Evolutionary conservation across 2,113 vertebrate genomes (phyloP), one percentile per base, ranked within the genome.

Genomic region (Butastur rufipennis): DNA sequence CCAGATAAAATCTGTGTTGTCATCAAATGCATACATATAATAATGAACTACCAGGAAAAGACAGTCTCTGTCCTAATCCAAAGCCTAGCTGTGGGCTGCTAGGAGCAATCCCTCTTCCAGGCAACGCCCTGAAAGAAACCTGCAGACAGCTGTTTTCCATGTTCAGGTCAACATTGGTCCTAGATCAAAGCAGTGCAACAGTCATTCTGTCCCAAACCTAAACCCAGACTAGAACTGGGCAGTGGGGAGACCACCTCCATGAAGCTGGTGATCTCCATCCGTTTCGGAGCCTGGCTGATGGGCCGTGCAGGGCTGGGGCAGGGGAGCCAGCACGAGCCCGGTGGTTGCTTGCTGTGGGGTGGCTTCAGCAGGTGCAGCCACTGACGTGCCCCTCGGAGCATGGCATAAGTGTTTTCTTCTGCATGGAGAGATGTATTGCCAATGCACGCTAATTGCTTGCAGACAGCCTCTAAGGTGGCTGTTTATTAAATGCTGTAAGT

Each of bases 301-400:
- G 1, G 34, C 53, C 0, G 3, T 17, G 15, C 10, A 3, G 15
- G 13, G 7, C 29, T 10, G 43, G 43, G 47, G 7, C 47, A 31
- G 31, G 45, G 75, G 52, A 71, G 32, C 10, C 42, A 32, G 36
- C 0, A 0, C 7, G 18, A 55, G 43, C 42, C 47, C 32, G 55
- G 42, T 0, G 1, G 9, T 13, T 40, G 43, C 63, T 16, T 10
- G 17, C 50, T 1, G 0, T 17, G 78, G 42, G 59, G 25, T 2
- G 2, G 36, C 74, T 65, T 45, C n/a, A 13, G 48, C 81, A 91
- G 65, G 21, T 13, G 83, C 94, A 91, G 59, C 31, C 42, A 23
- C 47, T 31, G 67, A 68, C 0, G 4, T 72, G 27, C 21, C 58
- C 48, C 70, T 73, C 1, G 12, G 45, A 31, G 50, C 4, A 4